These are phyloP conservation scores for Apamea crenata DNA, from an alignment of 2,888 invertebrate genomes.

Conservation along the genomic window DNA sequence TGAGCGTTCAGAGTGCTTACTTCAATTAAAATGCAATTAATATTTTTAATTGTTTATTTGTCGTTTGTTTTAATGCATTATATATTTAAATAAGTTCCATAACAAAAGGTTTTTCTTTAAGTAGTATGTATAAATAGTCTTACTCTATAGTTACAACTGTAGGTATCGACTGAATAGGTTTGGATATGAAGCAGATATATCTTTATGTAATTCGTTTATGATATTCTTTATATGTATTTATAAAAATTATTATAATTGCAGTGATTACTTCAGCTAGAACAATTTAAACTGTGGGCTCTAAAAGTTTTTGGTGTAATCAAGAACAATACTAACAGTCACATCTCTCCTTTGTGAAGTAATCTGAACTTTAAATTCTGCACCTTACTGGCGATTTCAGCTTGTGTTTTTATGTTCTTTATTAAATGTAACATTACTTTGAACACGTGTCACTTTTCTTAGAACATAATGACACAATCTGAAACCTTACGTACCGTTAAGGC, in stretches of 20 bases:
- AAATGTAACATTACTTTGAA: background rate
- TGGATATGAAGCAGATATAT: slow-evolving; percentile 80
- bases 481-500: background rate
- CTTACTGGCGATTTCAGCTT: slow-evolving; percentile 31
- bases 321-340: slow-evolving; percentile 56
- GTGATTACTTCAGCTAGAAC: slow-evolving; percentile 77
- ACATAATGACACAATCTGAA: slow-evolving; percentile 17
- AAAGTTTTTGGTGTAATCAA: slow-evolving; percentile 68
- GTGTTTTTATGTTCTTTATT: slow-evolving; percentile 1
- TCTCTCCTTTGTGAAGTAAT: slow-evolving; percentile 63
- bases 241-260: slow-evolving; percentile 76
- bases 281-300: slow-evolving; percentile 68
- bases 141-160: slow-evolving; percentile 87
- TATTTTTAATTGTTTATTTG: slow-evolving; percentile 87
- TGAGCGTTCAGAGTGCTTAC: slow-evolving; percentile 45
- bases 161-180: slow-evolving; percentile 82
- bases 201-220: slow-evolving; percentile 71
- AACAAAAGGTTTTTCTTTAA: slow-evolving; percentile 86
- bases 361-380: slow-evolving; percentile 30
- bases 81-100: slow-evolving; percentile 89
- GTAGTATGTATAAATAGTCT: slow-evolving; percentile 89
- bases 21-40: slow-evolving; percentile 71
- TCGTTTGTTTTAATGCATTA: slow-evolving; percentile 89
- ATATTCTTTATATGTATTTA: slow-evolving; percentile 67
- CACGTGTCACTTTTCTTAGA: background rate